phyloP scores from a whole-genome alignment of 2,888 invertebrate species.

The Galeruca laticollis region DNA sequence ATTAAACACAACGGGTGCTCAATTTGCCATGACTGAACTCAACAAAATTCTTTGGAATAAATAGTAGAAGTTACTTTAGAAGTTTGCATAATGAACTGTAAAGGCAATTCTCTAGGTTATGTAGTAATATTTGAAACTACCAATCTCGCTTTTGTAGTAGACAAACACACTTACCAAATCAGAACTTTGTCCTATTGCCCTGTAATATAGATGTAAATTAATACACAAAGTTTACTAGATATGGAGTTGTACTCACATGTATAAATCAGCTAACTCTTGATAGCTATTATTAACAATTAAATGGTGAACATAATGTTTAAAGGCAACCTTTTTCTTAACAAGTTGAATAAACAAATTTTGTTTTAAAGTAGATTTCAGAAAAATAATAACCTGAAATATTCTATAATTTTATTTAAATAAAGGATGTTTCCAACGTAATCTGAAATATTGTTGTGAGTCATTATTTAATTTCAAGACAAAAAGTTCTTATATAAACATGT shows the following conservation, averaged over 20 bases:
- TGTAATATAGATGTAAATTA: slow-evolving; percentile 50
- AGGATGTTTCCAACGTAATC: not conserved
- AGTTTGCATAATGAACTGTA: too few relatives aligned
- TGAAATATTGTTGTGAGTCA: too few relatives aligned
- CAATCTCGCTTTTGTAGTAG: not conserved
- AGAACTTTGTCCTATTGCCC: slow-evolving; percentile 58
- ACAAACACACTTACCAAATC: slow-evolving; percentile 54
- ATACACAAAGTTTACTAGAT: slow-evolving; percentile 4
- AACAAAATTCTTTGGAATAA: too few relatives aligned
- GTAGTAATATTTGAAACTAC: too few relatives aligned
- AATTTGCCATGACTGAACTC: too few relatives aligned
- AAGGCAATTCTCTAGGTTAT: too few relatives aligned
- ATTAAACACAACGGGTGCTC: too few relatives aligned
- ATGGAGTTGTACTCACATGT: slow-evolving; percentile 74
- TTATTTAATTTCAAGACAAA: too few relatives aligned
- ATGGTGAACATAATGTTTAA: slow-evolving; percentile 81
- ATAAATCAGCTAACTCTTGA: slow-evolving; percentile 77
- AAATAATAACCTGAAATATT: slow-evolving; percentile 75
- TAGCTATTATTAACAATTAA: slow-evolving; percentile 77
- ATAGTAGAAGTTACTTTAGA: too few relatives aligned
- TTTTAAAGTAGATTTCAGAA: slow-evolving; percentile 80
- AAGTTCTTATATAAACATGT: too few relatives aligned
- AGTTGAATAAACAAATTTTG: slow-evolving; percentile 78
- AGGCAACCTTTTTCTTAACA: slow-evolving; percentile 76
- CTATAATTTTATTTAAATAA: slow-evolving; percentile 26